phyloP scores from a whole-genome alignment of 2,113 vertebrate genomes.

The Pavo muticus region DNA sequence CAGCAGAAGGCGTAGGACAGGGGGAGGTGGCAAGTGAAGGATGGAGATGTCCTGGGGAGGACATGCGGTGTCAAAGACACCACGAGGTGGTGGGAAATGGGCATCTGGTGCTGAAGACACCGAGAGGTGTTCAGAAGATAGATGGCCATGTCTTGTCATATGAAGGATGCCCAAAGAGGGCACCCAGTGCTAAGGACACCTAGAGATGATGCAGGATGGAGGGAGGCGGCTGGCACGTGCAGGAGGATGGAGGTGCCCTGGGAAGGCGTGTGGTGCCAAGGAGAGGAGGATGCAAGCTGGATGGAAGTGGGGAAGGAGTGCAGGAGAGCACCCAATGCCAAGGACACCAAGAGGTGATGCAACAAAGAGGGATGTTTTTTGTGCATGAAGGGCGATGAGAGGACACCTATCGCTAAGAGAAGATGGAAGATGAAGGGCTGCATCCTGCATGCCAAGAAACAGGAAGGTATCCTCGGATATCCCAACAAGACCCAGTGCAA shows the following conservation, averaged over 20 bases:
- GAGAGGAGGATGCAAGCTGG: neutral
- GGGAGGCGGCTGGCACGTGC: neutral
- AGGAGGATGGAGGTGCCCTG: neutral
- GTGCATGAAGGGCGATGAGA: neutral
- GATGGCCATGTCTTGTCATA: rapidly evolving
- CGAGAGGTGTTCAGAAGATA: neutral
- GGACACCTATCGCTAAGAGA: neutral
- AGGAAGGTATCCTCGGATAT: neutral
- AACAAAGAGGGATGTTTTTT: neutral
- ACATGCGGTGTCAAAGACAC: neutral
- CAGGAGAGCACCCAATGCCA: neutral
- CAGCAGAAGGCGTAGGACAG: neutral
- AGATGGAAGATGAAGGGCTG: neutral
- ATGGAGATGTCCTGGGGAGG: no score
- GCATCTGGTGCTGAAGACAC: neutral
- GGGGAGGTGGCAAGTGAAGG: neutral
- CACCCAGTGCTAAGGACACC: no score
- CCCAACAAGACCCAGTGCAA: neutral
- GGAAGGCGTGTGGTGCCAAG: neutral
- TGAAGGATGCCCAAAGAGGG: neutral
- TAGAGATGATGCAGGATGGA: neutral
- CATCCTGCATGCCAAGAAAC: neutral
- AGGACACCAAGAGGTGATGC: neutral
- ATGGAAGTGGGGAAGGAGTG: neutral
- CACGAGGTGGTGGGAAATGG: neutral